These are phyloP conservation scores for Pentalonia nigronervosa DNA, from an alignment of 1,140 invertebrate genomes.

Conservation along the genomic window DNA sequence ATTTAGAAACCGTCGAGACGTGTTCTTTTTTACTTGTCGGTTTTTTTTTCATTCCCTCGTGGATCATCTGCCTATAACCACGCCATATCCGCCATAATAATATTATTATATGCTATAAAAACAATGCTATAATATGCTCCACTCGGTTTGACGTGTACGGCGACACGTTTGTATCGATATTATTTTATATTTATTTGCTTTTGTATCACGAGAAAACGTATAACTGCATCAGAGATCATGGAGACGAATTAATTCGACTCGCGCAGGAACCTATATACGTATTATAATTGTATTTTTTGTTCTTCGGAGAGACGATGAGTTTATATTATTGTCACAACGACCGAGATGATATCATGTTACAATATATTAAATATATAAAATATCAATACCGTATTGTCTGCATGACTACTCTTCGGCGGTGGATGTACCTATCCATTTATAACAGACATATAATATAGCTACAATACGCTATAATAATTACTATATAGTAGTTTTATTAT, in stretches of 20 bases:
- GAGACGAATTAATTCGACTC: neutral
- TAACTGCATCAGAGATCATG: neutral
- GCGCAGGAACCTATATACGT: neutral
- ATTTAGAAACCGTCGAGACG: neutral
- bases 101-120: neutral
- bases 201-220: neutral
- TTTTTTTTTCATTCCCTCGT: neutral
- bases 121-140: neutral
- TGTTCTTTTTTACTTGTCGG: neutral
- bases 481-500: too few species aligned
- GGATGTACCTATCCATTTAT: too few species aligned
- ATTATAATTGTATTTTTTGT: neutral
- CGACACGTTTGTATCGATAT: neutral
- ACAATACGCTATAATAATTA: too few species aligned
- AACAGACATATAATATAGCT: too few species aligned
- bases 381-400: neutral
- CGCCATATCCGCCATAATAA: neutral
- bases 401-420: neutral
- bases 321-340: neutral
- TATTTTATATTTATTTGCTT: conserved; percentile 3
- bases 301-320: neutral
- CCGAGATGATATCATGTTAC: neutral
- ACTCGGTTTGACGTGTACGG: neutral
- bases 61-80: neutral
- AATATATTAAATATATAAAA: neutral